Evolutionary conservation across 1,140 invertebrate species (phyloP).

Genomic region (Solenopsis fugax): DNA sequence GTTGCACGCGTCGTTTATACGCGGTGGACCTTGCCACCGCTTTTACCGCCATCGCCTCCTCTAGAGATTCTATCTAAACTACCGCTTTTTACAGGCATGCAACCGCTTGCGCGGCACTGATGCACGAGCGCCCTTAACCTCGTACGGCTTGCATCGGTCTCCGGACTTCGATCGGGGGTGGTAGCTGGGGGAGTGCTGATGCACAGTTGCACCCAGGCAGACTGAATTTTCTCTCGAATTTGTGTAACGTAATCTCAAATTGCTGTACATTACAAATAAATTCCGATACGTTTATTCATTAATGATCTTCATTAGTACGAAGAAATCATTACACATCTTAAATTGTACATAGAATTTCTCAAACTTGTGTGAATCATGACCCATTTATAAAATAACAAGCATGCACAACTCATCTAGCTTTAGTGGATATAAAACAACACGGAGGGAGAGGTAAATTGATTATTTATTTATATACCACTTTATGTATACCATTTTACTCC

Average conservation of each 20-base stretch:
- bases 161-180: constrained; percentile 41
- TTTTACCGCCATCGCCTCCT: constrained; percentile 44
- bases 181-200: background rate
- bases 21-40: constrained; percentile 50
- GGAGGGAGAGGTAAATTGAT: too few species aligned
- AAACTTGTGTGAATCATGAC: too few species aligned
- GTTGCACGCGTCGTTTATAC: constrained; percentile 49
- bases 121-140: constrained; percentile 63
- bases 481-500: too few species aligned
- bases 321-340: background rate
- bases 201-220: background rate
- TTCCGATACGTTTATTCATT: background rate
- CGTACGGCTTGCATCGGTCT: constrained; percentile 35
- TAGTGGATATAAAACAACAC: too few species aligned
- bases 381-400: too few species aligned
- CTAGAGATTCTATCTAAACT: constrained; percentile 62
- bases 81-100: constrained; percentile 61
- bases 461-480: too few species aligned
- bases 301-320: background rate
- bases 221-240: constrained; percentile 18
- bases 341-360: too few species aligned
- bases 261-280: background rate
- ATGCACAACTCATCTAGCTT: too few species aligned
- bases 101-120: constrained; percentile 43
- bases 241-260: background rate